phyloP scores from a whole-genome alignment of 2,113 vertebrate species.

The Mesoclemmys tuberculata region DNA sequence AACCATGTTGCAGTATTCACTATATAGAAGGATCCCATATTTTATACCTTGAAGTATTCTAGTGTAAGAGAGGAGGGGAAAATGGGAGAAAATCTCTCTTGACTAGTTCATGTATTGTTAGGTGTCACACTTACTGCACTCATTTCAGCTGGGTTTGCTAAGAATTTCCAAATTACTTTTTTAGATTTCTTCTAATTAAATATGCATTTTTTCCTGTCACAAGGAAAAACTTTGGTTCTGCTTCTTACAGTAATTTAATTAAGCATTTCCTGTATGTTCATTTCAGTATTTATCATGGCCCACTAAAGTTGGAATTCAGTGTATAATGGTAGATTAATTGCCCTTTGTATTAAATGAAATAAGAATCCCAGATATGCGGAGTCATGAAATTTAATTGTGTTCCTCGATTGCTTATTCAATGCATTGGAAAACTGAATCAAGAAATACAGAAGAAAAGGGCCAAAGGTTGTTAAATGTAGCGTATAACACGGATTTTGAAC shows the following conservation, averaged over 20 bases:
- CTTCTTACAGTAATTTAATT: conserved; percentile 89
- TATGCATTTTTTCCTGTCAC: conserved; percentile 71
- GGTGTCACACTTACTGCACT: background rate
- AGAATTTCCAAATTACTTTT: conserved; percentile 36
- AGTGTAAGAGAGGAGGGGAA: background rate
- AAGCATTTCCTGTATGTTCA: conserved; percentile 85
- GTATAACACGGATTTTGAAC: conserved; percentile 83
- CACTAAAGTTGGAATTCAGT: conserved; percentile 84
- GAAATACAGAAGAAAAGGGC: conserved; percentile 68
- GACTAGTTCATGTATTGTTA: background rate
- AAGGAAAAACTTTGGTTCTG: conserved; percentile 56
- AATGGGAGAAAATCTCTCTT: background rate
- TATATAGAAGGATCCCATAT: background rate
- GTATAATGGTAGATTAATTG: conserved; percentile 86
- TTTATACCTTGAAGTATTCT: background rate
- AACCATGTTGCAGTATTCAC: background rate
- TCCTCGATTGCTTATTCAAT: conserved; percentile 85
- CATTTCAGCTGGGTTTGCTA: conserved; percentile 43
- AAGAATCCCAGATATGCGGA: conserved; percentile 87
- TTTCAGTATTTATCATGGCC: conserved; percentile 84
- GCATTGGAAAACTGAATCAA: conserved; percentile 79
- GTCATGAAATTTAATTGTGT: conserved; percentile 91
- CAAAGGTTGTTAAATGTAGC: conserved; percentile 89
- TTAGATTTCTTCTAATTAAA: conserved; percentile 66
- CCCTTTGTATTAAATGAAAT: conserved; percentile 89